Evolutionary conservation across 2,113 vertebrate species (phyloP).

Genomic region (Recurvirostra avosetta): DNA sequence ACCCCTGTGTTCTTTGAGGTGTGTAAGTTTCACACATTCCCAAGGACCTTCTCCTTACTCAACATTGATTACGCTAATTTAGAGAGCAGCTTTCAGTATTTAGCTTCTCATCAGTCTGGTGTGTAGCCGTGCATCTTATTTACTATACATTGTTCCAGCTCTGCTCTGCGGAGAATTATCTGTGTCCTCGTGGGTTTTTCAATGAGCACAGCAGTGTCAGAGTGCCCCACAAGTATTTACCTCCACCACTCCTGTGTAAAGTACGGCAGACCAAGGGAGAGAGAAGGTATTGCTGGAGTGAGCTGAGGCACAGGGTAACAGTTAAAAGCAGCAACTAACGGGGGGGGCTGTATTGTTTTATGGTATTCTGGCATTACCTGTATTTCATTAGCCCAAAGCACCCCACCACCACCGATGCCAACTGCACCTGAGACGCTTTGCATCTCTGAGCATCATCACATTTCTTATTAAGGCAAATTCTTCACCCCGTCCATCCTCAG

Average conservation of each 20-base stretch:
- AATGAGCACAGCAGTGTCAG: background rate
- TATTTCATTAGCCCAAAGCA: background rate
- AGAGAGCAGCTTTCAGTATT: background rate
- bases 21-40: background rate
- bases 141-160: background rate
- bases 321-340: background rate
- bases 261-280: rapidly evolving
- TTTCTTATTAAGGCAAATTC: background rate
- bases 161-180: background rate
- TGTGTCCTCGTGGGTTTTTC: background rate
- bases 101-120: background rate
- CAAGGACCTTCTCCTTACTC: background rate
- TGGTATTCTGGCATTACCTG: background rate
- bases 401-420: rapidly evolving
- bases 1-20: background rate
- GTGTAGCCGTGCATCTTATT: background rate
- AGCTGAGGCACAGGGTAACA: background rate
- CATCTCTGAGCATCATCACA: background rate
- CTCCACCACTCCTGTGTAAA: background rate
- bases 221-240: background rate
- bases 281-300: background rate
- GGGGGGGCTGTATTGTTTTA: background rate
- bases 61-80: background rate
- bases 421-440: background rate
- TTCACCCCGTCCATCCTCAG: background rate